Evolutionary conservation across 2,797 vertebrate genomes (phyloP).

Genomic region (Catharus ustulatus): DNA sequence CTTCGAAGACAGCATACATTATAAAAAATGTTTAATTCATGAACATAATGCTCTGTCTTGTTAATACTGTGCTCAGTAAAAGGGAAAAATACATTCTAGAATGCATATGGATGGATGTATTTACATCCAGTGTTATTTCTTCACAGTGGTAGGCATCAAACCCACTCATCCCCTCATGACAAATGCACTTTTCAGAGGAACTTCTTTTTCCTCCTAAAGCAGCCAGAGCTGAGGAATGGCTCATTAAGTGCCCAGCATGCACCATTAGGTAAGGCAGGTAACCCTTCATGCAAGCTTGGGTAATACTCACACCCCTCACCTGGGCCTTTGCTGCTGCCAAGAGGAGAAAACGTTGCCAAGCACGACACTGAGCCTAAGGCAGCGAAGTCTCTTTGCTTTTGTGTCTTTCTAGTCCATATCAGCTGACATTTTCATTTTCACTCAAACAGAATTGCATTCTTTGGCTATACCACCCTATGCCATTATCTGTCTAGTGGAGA

Average conservation of each 20-base stretch:
- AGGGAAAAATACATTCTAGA: background rate
- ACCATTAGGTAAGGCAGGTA: background rate
- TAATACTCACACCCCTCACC: background rate
- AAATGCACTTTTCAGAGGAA: background rate
- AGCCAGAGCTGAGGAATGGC: background rate
- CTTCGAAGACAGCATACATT: background rate
- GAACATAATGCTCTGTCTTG: background rate
- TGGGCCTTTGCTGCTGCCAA: background rate
- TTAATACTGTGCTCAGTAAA: background rate
- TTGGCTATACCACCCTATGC: background rate
- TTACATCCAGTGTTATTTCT: background rate
- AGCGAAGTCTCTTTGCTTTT: background rate
- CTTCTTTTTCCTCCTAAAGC: background rate
- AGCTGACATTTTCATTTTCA: conserved; percentile 5
- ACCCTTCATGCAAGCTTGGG: background rate
- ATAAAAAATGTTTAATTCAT: background rate
- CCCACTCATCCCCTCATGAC: background rate
- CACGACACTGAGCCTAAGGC: background rate
- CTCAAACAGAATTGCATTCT: background rate
- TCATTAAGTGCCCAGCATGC: background rate
- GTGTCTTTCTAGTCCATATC: background rate
- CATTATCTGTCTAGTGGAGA: background rate
- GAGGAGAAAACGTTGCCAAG: background rate
- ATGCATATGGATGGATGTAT: background rate
- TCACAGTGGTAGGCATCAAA: background rate